Evolutionary conservation across 2,797 vertebrate genomes (phyloP).

Genomic region (Pantherophis alleghaniensis): DNA sequence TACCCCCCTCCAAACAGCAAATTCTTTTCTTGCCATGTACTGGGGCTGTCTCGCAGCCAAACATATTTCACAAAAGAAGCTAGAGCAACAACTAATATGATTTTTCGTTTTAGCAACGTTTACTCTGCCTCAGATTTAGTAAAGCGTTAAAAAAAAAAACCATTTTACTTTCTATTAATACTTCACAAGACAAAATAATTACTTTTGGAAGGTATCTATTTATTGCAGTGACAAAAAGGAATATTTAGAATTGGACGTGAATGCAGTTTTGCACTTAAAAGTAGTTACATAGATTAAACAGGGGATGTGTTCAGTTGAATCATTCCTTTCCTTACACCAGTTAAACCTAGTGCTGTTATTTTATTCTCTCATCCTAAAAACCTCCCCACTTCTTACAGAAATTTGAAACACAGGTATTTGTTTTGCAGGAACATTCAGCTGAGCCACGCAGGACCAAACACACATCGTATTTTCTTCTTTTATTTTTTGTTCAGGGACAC

Average conservation of each 20-base stretch:
- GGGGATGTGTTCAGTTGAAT: slow-evolving; percentile 42
- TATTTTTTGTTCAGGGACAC: slow-evolving; percentile 5
- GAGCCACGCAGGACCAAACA: not conserved
- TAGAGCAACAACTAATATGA: slow-evolving; percentile 2
- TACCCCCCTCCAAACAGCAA: slow-evolving; percentile 9
- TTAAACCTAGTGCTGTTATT: slow-evolving; percentile 55
- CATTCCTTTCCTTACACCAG: slow-evolving; percentile 42
- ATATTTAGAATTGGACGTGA: slow-evolving; percentile 29
- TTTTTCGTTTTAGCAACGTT: slow-evolving; percentile 41
- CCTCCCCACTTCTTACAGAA: slow-evolving; percentile 44
- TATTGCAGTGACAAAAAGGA: not conserved
- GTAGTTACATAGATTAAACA: slow-evolving; percentile 26
- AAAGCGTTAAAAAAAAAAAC: not conserved
- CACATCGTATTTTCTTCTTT: not conserved
- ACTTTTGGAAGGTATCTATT: not conserved
- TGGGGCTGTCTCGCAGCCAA: slow-evolving; percentile 23
- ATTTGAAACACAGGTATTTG: not conserved
- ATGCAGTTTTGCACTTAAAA: slow-evolving; percentile 54
- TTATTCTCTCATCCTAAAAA: slow-evolving; percentile 40
- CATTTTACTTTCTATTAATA: slow-evolving; percentile 54
- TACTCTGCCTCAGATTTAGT: slow-evolving; percentile 17
- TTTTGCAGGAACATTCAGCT: not conserved
- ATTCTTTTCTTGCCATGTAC: slow-evolving; percentile 40
- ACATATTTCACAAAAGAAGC: slow-evolving; percentile 47
- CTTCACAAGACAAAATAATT: slow-evolving; percentile 60